phyloP scores from a whole-genome alignment of 2,888 invertebrate species.

The Notodonta ziczac region DNA sequence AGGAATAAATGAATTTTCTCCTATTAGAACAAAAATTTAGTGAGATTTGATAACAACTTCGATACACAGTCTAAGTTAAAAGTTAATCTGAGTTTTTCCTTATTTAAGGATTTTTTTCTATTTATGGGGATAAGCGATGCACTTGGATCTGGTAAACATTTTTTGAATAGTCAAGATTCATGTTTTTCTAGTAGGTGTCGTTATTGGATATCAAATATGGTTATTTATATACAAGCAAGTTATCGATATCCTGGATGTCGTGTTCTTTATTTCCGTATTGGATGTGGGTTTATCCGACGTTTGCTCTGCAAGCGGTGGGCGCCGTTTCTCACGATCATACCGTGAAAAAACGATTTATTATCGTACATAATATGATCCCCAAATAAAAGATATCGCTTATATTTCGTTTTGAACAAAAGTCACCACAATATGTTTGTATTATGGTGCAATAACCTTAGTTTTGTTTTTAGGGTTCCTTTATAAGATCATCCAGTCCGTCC shows the following conservation, averaged over 20 bases:
- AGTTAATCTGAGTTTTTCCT: too few relatives aligned
- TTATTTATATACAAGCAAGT: background rate
- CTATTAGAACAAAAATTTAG: too few relatives aligned
- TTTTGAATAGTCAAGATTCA: slow-evolving; percentile 10
- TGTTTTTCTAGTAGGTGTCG: background rate
- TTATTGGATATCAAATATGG: background rate
- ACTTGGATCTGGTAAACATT: slow-evolving; percentile 11
- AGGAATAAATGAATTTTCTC: too few relatives aligned
- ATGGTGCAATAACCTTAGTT: too few relatives aligned
- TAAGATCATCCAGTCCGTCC: too few relatives aligned
- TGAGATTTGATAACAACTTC: too few relatives aligned
- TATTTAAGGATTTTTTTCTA: too few relatives aligned
- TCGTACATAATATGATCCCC: slow-evolving; percentile 23
- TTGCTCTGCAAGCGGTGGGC: slow-evolving; percentile 17
- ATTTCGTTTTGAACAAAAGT: background rate
- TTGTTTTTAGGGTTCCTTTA: too few relatives aligned
- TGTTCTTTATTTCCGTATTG: slow-evolving; percentile 28
- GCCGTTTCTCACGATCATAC: slow-evolving; percentile 33
- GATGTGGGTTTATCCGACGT: slow-evolving; percentile 32
- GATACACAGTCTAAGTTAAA: too few relatives aligned
- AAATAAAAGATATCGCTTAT: slow-evolving; percentile 13
- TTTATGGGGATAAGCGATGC: too few relatives aligned
- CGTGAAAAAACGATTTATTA: slow-evolving; percentile 40
- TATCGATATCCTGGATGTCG: slow-evolving; percentile 17
- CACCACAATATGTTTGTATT: background rate